Base-by-base conservation (phyloP, 2,113 vertebrate genomes). In the Alouatta palliata region DNA sequence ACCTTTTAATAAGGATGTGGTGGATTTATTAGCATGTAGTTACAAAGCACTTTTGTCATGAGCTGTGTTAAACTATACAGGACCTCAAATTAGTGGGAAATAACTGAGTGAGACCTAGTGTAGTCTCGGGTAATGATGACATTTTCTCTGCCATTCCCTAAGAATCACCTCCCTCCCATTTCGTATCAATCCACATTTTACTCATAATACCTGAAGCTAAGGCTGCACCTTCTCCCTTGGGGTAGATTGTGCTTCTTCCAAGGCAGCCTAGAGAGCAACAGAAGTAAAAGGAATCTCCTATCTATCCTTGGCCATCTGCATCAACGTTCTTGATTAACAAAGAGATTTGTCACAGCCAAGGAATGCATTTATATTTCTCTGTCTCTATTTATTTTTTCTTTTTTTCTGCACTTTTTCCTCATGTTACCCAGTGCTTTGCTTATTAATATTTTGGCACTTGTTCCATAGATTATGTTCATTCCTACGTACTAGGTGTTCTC, bases 231-330 rank as follows among this genome's bases (percentile, higher is more conserved):
- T n/a, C 35, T 43, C 47, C 19, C 3, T 76, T 23, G 14, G 27
- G 40, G 27, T 21, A 11, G 3, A 37, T 12, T 20, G 30, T 35
- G 6, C 25, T 71, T 64, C 32, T 25, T 64, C 21, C 23, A 66
- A 4, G 11, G 16, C 17, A 20, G 4, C 8, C 20, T 1, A 5
- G 1, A 9, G 49, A 81, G 5, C 25, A n/a, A 43, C 37, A 30
- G 43, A 77, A 16, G 3, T 12, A 8, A 68, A 8, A 66, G 17
- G 30, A 32, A 3, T 21, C 32, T 21, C 8, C 0, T 2, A 0
- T 9, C 70, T 16, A 2, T 32, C 6, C 6, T 49, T 54, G 40
- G 13, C 12, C 27, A 1, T 68, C 58, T 21, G 7, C 10, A 35
- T 82, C 32, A 43, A 17, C 58, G 82, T 88, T 25, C 37, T 6